Percentiles rank a stretch among this genome's conserved stretches.
These are phyloP conservation scores for Cyanocitta stelleri DNA, from an alignment of 2,113 vertebrate species.

Conservation along the genomic window DNA sequence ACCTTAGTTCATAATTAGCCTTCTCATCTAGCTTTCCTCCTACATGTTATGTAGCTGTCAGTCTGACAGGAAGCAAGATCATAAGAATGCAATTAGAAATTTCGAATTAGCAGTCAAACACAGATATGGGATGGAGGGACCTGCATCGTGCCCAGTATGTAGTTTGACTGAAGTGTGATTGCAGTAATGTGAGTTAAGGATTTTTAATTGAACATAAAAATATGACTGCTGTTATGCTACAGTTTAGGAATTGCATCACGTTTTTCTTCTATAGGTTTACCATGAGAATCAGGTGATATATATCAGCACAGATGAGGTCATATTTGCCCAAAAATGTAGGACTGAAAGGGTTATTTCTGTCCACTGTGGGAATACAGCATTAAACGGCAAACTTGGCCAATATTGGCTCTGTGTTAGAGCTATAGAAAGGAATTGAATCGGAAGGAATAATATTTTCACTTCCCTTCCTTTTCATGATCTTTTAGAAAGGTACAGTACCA, in stretches of 20 bases:
- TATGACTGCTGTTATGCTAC: not conserved
- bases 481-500: not conserved
- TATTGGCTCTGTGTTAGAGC: not conserved
- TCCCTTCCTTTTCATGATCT: not conserved
- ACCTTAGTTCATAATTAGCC: slow-evolving; percentile 27
- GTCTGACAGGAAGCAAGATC: not conserved
- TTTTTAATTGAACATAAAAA: not conserved
- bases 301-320: not conserved
- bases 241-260: not conserved
- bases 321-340: not conserved
- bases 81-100: slow-evolving; percentile 32
- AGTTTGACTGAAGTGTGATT: not conserved
- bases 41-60: slow-evolving; percentile 1
- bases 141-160: not conserved
- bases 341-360: not conserved
- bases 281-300: not conserved
- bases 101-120: not conserved
- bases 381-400: not conserved
- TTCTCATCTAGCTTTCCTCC: slow-evolving; percentile 4
- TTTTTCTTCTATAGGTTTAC: not conserved
- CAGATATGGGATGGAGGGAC: not conserved
- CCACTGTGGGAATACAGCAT: not conserved
- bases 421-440: not conserved
- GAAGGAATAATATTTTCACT: not conserved
- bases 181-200: not conserved